Evolutionary conservation across 2,113 vertebrate species (phyloP).

Genomic region (Ictalurus punctatus): DNA sequence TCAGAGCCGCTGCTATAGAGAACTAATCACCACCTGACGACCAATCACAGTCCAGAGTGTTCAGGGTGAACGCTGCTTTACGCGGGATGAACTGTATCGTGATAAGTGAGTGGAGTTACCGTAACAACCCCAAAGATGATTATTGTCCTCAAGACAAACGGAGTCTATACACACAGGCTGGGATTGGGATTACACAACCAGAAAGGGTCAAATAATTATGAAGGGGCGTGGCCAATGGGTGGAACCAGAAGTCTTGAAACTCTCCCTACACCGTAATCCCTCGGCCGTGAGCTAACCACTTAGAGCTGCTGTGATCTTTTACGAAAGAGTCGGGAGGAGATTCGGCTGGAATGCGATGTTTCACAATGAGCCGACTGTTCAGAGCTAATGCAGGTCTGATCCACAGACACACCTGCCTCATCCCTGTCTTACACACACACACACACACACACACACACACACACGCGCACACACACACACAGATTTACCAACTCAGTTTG

Average conservation of each 20-base stretch:
- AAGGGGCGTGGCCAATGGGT: constrained; percentile 1
- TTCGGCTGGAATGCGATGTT: constrained; percentile 72
- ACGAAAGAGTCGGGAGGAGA: constrained; percentile 12
- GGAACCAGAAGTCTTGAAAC: neutral
- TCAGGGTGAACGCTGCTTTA: neutral
- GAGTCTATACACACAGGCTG: neutral
- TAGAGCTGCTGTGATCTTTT: constrained; percentile 14
- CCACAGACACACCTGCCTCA: constrained; percentile 82
- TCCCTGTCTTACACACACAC: constrained; percentile 61
- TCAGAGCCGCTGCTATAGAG: neutral
- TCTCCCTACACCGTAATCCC: neutral
- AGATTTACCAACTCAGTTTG: neutral
- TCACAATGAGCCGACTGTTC: constrained; percentile 81
- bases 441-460: constrained; percentile 53
- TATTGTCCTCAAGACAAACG: neutral
- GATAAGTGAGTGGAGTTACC: neutral
- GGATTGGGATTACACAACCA: neutral
- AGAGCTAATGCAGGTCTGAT: constrained; percentile 71
- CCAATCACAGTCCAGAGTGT: neutral
- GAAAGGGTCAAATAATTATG: neutral
- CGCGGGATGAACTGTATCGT: neutral
- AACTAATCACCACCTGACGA: neutral
- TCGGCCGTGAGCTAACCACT: neutral
- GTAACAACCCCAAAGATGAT: neutral
- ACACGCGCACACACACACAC: constrained; percentile 37